Percentiles rank a stretch among this genome's conserved stretches.
Conservation (phyloP, 2,888 invertebrate genomes). For the Andrena flavipes region DNA sequence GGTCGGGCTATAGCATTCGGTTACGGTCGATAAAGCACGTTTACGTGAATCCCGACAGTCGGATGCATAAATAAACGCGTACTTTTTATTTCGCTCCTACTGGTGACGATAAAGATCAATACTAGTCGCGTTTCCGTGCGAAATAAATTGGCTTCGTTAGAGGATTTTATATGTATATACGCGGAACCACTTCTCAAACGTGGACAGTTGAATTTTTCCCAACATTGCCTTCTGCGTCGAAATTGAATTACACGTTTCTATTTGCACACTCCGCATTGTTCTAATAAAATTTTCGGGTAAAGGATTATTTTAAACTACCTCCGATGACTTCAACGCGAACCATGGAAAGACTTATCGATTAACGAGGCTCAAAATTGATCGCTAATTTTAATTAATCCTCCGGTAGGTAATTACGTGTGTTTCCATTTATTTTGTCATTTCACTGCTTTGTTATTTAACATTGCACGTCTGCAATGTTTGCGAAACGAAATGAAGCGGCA, state of each 20-base stretch:
- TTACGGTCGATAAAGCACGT: slow-evolving; percentile 40
- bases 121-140: not conserved
- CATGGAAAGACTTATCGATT: not conserved
- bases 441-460: slow-evolving; percentile 2
- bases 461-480: slow-evolving; percentile 22
- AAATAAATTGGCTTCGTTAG: slow-evolving; percentile 17
- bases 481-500: slow-evolving; percentile 20
- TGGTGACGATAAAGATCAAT: slow-evolving; percentile 30
- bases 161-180: slow-evolving; percentile 19
- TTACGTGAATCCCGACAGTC: slow-evolving; percentile 10
- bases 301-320: no score
- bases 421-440: not conserved
- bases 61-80: slow-evolving; percentile 28
- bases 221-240: not conserved
- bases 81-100: slow-evolving; percentile 27
- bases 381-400: not conserved
- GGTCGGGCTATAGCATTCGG: slow-evolving; percentile 2
- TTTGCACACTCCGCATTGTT: no score
- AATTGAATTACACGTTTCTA: no score
- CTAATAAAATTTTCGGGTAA: no score
- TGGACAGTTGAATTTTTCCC: not conserved
- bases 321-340: no score
- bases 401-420: slow-evolving; percentile 19
- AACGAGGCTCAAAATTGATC: not conserved
- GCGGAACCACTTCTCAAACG: not conserved